A percentile compares a stretch with the other conserved stretches of the same genome.
phyloP scores from a whole-genome alignment of 2,797 vertebrate species.

The Ibycter americanus region DNA sequence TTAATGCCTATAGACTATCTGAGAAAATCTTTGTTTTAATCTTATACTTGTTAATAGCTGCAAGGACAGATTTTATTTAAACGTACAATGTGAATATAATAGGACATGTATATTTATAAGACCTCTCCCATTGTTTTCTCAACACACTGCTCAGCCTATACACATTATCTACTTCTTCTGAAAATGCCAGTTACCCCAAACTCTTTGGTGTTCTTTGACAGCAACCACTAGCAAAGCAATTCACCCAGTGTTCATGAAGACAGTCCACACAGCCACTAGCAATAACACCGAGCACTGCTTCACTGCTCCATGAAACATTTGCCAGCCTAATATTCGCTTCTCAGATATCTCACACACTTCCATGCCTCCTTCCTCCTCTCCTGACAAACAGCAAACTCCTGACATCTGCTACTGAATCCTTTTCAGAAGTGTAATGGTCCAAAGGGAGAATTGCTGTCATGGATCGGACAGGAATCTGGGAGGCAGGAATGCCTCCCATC shows the following conservation, averaged over 20 bases:
- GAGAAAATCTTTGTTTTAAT: neutral
- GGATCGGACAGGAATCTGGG: neutral
- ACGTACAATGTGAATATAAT: neutral
- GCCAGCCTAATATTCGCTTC: neutral
- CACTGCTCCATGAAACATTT: neutral
- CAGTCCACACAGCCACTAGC: neutral
- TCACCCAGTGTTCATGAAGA: neutral
- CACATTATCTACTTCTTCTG: neutral
- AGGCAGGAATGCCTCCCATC: neutral
- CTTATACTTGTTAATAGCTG: neutral
- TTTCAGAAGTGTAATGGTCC: neutral
- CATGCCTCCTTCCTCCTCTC: neutral
- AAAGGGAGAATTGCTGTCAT: neutral
- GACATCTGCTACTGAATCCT: neutral
- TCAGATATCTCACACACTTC: neutral
- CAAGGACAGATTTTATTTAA: neutral
- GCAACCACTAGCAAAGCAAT: neutral
- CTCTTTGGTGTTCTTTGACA: neutral
- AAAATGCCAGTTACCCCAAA: neutral
- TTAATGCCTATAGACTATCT: neutral
- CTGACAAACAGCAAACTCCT: neutral
- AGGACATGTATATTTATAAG: neutral
- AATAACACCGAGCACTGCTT: neutral
- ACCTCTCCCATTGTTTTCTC: neutral
- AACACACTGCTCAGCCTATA: neutral